phyloP scores from a whole-genome alignment of 2,113 vertebrate species.

The Oryzias melastigma region DNA sequence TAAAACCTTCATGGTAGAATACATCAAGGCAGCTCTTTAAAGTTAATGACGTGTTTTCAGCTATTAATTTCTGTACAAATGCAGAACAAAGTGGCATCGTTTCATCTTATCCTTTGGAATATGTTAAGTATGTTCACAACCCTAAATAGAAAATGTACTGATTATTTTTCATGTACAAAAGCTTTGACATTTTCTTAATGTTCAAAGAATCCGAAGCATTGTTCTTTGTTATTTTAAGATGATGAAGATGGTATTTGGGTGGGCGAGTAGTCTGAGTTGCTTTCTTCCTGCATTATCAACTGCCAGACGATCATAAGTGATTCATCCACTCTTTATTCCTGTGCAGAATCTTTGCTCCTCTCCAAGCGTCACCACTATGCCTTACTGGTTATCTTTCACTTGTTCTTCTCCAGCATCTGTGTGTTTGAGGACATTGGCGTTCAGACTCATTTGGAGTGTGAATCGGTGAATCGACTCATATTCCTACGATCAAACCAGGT shows the following conservation, averaged over 20 bases:
- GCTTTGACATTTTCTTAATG: conserved; percentile 12
- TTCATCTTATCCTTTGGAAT: not conserved
- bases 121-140: not conserved
- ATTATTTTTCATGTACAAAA: not conserved
- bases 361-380: not conserved
- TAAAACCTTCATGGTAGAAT: not conserved
- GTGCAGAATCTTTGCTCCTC: not conserved
- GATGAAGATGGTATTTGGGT: not conserved
- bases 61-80: not conserved
- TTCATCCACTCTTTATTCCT: not conserved
- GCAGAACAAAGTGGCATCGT: not conserved
- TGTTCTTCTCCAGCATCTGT: too few relatives aligned
- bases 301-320: not conserved
- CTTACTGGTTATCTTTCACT: not conserved
- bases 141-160: not conserved
- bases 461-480: too few relatives aligned
- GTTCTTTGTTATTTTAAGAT: conserved; percentile 13
- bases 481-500: too few relatives aligned
- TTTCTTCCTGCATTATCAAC: conserved; percentile 6
- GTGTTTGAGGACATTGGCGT: too few relatives aligned
- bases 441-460: too few relatives aligned
- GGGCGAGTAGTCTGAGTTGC: conserved; percentile 6
- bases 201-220: conserved; percentile 24
- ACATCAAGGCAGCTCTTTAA: not conserved
- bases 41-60: not conserved